Conservation (phyloP, 2,797 vertebrate species). For the Sparus aurata region DNA sequence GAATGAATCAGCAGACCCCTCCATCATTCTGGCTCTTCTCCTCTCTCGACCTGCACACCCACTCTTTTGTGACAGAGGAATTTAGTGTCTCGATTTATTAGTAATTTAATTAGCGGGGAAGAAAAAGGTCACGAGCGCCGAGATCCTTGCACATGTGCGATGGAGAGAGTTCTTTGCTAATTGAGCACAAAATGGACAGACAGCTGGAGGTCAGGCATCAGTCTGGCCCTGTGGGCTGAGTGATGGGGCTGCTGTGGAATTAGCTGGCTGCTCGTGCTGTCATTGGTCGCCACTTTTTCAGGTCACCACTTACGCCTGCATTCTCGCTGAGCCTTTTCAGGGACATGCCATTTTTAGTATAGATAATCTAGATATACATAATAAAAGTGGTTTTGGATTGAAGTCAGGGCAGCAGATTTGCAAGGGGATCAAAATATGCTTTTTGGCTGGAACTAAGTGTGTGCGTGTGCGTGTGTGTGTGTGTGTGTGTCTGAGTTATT, state of each 20-base stretch:
- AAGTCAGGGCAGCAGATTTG: slow-evolving; percentile 69
- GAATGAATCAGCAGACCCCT: slow-evolving; percentile 51
- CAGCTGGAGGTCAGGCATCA: slow-evolving; percentile 79
- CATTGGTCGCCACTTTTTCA: slow-evolving; percentile 66
- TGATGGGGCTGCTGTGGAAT: slow-evolving; percentile 61
- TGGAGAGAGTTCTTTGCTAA: slow-evolving; percentile 70
- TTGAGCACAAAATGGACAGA: slow-evolving; percentile 78
- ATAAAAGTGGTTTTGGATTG: slow-evolving; percentile 72
- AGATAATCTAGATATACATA: slow-evolving; percentile 73
- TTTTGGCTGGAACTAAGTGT: slow-evolving; percentile 47
- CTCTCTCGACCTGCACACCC: slow-evolving; percentile 42
- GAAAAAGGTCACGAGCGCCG: slow-evolving; percentile 62
- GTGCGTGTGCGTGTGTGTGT: slow-evolving; percentile 13
- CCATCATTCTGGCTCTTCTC: slow-evolving; percentile 15
- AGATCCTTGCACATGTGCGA: slow-evolving; percentile 58
- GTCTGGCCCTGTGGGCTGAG: slow-evolving; percentile 58
- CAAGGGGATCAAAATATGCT: slow-evolving; percentile 64
- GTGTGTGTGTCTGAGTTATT: slow-evolving; percentile 12
- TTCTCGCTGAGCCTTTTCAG: slow-evolving; percentile 69
- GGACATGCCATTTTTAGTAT: slow-evolving; percentile 64
- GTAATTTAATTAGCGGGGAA: slow-evolving; percentile 72
- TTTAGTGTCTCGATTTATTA: slow-evolving; percentile 66
- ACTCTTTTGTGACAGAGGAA: slow-evolving; percentile 45
- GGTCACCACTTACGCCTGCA: slow-evolving; percentile 53
- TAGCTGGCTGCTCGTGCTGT: slow-evolving; percentile 57